phyloP scores from a whole-genome alignment of 2,797 vertebrate species.

The Argentina silus region DNA sequence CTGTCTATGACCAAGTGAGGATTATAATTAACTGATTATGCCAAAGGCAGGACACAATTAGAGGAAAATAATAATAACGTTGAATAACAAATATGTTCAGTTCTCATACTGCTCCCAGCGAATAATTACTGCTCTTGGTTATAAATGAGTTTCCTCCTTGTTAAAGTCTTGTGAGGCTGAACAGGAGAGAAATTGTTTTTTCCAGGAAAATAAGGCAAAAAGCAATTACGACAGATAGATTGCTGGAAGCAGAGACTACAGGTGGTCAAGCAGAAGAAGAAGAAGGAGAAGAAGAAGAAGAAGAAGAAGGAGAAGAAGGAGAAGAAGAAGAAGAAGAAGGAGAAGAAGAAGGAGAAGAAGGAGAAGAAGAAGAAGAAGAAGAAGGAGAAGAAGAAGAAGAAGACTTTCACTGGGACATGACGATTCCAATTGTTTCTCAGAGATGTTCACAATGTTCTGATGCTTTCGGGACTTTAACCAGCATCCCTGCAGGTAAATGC shows the following conservation, averaged over 20 bases:
- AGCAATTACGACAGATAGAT: constrained; percentile 56
- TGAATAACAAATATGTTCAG: constrained; percentile 58
- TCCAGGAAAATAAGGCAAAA: constrained; percentile 55
- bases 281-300: too few relatives aligned
- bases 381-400: too few relatives aligned
- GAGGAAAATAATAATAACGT: constrained; percentile 53
- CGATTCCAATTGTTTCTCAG: too few relatives aligned
- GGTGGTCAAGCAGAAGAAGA: constrained; percentile 44
- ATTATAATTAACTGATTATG: constrained; percentile 63
- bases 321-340: too few relatives aligned
- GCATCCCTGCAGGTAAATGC: too few relatives aligned
- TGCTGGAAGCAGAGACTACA: constrained; percentile 48
- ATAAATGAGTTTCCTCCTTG: constrained; percentile 62
- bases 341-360: too few relatives aligned
- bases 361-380: too few relatives aligned
- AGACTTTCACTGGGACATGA: too few relatives aligned
- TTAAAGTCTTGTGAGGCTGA: constrained; percentile 56
- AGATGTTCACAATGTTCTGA: too few relatives aligned
- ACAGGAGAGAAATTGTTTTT: constrained; percentile 48
- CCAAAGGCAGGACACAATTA: constrained; percentile 58
- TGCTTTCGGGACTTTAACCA: too few relatives aligned
- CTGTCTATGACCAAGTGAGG: constrained; percentile 49
- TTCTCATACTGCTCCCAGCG: constrained; percentile 57
- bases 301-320: too few relatives aligned
- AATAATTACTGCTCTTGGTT: constrained; percentile 59